phyloP scores from a whole-genome alignment of 2,888 invertebrate genomes.

The Pimpla rufipes region DNA sequence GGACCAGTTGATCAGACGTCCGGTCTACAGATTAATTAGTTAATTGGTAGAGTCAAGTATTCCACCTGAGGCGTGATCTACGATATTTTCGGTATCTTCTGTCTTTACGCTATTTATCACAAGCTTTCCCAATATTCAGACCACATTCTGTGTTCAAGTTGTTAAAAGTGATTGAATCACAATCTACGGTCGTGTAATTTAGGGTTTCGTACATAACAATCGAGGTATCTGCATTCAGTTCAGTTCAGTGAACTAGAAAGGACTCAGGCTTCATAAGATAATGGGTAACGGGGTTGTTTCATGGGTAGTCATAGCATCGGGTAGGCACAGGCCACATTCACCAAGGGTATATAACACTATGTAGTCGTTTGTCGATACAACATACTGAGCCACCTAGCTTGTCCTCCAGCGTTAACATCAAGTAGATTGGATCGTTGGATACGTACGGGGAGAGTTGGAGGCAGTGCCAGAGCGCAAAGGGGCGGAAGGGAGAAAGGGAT shows the following conservation, averaged over 20 bases:
- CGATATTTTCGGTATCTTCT: too few relatives aligned
- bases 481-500: constrained; percentile 20
- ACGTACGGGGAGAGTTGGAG: constrained; percentile 56
- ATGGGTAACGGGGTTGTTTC: constrained; percentile 7
- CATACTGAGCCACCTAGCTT: constrained; percentile 42
- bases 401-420: constrained; percentile 48
- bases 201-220: neutral
- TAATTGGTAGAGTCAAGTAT: too few relatives aligned
- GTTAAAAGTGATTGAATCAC: neutral
- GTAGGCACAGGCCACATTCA: neutral
- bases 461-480: constrained; percentile 5
- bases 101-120: too few relatives aligned
- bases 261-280: constrained; percentile 8
- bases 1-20: too few relatives aligned
- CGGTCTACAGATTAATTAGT: too few relatives aligned
- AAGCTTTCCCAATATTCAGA: too few relatives aligned
- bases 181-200: neutral
- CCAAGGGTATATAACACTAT: constrained; percentile 47
- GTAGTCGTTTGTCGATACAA: constrained; percentile 61
- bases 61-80: too few relatives aligned
- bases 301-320: neutral
- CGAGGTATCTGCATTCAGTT: neutral
- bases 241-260: neutral
- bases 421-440: constrained; percentile 64
- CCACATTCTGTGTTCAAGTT: neutral